Evolutionary conservation across 2,797 vertebrate species (phyloP), one percentile per base, ranked within the genome.

Genomic region (Tragelaphus eurycerus): DNA sequence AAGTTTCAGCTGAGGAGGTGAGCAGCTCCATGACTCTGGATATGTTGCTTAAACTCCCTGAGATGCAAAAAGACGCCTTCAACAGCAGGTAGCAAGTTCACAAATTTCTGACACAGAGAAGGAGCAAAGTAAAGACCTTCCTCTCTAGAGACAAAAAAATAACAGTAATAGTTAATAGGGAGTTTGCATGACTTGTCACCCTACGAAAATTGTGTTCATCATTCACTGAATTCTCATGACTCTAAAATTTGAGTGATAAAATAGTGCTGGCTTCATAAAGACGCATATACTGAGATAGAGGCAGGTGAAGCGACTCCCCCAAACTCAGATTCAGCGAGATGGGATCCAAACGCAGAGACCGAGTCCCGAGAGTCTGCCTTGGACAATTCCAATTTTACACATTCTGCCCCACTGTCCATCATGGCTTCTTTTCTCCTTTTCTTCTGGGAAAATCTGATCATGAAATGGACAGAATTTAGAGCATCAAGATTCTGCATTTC

Each of bases 221-320:
- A 23, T 23, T 88, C 38, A 64, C 2, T 50, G 15, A 57, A 12
- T 50, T 57, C n/a, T 64, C 62, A 50, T 0, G 4, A 14, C 43
- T 31, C 50, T 55, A 10, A 90, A 31, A 59, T 16, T 13, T 3
- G 10, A 89, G 52, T 19, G 48, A 27, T 14, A 8, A 2, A n/a
- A 19, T 0, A 76, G 34, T 0, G 0, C 21, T 0, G 1, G 38
- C 43, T 57, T 89, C n/a, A 29, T 17, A 25, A 31, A 88, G 52
- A 62, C 0, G 50, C 59, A 10, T 9, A 38, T 83, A 17, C 48
- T 5, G 64, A 95, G 46, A 29, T 25, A 19, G 0, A 29, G 25
- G 23, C 52, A 29, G 9, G 6, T 1, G 16, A 74, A 34, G 2
- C 0, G 54, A 67, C n/a, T 6, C 38, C 19, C 14, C 79, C 29